Base-by-base conservation (phyloP, 2,797 vertebrate species). In the Salarias fasciatus region DNA sequence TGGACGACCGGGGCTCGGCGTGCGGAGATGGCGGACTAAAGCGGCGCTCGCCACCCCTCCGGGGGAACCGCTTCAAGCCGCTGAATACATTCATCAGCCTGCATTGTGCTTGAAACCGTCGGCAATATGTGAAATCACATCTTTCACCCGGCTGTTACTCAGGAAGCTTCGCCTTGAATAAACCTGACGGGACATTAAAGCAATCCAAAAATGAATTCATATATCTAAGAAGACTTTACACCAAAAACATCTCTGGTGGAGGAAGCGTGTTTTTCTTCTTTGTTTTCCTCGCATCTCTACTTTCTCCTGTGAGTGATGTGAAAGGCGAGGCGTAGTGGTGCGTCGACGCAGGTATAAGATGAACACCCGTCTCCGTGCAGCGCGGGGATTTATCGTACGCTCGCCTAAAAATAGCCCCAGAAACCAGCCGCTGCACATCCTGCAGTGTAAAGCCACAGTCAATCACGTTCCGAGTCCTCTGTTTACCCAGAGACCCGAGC, bases 21-120 rank as follows among this genome's bases (percentile, higher is more conserved):
- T 8, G 4, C 62, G 51, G 36, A 51, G 43, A 41, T 47, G 14
- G 36, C 47, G 60, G 59, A 77, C 64, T 62, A 73, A 60, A n/a
- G n/a, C n/a, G n/a, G n/a, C n/a, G n/a, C n/a, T n/a, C n/a, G n/a
- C n/a, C n/a, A n/a, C n/a, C n/a, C n/a, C n/a, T n/a, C n/a, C n/a
- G n/a, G n/a, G n/a, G n/a, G n/a, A n/a, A n/a, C n/a, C n/a, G n/a
- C n/a, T n/a, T n/a, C n/a, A 24, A 18, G 18, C 24, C 18, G 3
- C 18, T 24, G 18, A 24, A 24, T 3, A 24, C 2, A 24, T 24
- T 18, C 18, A 18, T n/a, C n/a, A n/a, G n/a, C n/a, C n/a, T n/a
- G n/a, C n/a, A n/a, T 24, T 24, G 18, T 24, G 18, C 24, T 3
- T 24, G 18, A 24, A 24, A 24, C 18, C 2, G 18, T 24, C 18